Base-by-base conservation (phyloP, 1,140 invertebrate genomes). In the Heliconius melpomene region DNA sequence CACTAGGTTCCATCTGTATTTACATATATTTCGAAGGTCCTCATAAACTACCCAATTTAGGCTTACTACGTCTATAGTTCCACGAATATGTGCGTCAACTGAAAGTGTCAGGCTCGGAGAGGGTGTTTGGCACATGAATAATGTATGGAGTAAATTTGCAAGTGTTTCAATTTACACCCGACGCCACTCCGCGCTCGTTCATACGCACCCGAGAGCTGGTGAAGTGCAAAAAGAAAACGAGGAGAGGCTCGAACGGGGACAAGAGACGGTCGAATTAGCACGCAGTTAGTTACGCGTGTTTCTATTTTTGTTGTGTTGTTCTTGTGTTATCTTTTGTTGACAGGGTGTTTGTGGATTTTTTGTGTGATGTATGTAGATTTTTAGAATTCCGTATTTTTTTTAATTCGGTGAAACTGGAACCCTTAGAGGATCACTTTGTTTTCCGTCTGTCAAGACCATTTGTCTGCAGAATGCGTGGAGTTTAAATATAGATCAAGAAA, bases 131-230 rank as follows among this genome's bases (percentile, higher is more conserved):
- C 75, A 84, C 88, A 94, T 94, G 92, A 93, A 94, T 94, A 94
- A 93, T 92, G 91, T 91, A 93, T 94, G 87, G 91, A 81, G 89
- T 91, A 91, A 93, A 94, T 94, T 94, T 94, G 92, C 91, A 92
- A 94, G 91, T 94, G 91, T 93, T 93, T 94, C 92, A 94, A 94
- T 94, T 94, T 94, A 94, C 92, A 90, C 91, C 91, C 90, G 86
- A 88, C 91, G 89, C 84, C 88, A 90, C 90, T 91, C 87, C 78
- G 85, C 81, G 83, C 86, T 72, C 85, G 87, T 86, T 88, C 87
- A 90, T 91, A 92, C 91, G 90, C 88, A 90, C 86, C 86, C 78
- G 86, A 89, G 88, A 89, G 88, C 86, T 85, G 88, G 87, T 92
- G 87, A 90, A 91, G 92, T 91, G 88, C 84, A 92, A 92, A 93